Percentiles rank a stretch among this genome's conserved stretches.
Conservation (phyloP, 1,140 invertebrate genomes). For the Drosophila grimshawi region DNA sequence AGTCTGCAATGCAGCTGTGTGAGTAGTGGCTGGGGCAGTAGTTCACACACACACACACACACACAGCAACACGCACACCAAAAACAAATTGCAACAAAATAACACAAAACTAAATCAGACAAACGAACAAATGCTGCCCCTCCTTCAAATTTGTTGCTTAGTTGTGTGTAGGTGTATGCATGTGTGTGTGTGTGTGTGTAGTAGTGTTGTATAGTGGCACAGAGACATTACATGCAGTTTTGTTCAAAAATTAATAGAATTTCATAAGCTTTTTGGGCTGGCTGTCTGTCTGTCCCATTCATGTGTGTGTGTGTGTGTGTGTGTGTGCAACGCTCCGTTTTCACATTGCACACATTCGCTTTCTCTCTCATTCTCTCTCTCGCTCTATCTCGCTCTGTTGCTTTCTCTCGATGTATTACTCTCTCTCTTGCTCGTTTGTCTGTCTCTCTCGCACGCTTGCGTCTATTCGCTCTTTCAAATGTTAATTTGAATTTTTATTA, state of each 20-base stretch:
- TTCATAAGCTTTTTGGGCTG: constrained; percentile 77
- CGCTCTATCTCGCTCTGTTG: constrained; percentile 16
- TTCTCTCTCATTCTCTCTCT: constrained; percentile 2
- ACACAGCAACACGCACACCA: constrained; percentile 26
- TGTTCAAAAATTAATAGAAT: constrained; percentile 83
- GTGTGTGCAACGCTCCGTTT: constrained; percentile 11
- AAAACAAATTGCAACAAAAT: constrained; percentile 79
- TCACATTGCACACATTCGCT: neutral
- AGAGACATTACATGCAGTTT: constrained; percentile 74
- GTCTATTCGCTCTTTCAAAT: constrained; percentile 72
- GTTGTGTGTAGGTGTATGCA: neutral
- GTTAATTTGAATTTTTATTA: constrained; percentile 84
- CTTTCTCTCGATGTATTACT: constrained; percentile 11
- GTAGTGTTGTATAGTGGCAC: neutral
- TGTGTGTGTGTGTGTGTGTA: neutral
- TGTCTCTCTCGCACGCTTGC: constrained; percentile 31
- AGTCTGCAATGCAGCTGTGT: constrained; percentile 68
- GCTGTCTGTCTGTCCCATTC: constrained; percentile 35
- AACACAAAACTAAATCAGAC: constrained; percentile 61
- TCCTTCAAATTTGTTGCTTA: constrained; percentile 36
- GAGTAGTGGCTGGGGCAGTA: constrained; percentile 14
- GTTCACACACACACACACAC: constrained; percentile 15
- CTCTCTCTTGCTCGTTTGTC: constrained; percentile 11
- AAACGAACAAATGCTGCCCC: neutral
- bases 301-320: constrained; percentile 19